Evolutionary conservation across 2,113 vertebrate genomes (phyloP).

Genomic region (Hucho hucho): DNA sequence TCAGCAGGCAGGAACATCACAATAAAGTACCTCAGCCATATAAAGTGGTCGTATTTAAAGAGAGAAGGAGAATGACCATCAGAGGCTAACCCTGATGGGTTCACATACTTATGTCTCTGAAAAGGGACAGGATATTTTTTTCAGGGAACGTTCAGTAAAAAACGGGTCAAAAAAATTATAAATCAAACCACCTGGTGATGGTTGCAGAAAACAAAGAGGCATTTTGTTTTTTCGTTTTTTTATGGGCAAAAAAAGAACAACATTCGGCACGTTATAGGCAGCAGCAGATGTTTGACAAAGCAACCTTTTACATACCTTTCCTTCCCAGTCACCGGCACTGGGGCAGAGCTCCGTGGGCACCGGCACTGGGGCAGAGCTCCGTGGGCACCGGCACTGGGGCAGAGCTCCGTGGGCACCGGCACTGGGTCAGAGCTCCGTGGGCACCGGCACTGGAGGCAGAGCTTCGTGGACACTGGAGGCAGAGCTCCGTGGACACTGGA

Average conservation of each 20-base stretch:
- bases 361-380: conserved; percentile 9
- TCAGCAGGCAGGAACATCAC: conserved; percentile 68
- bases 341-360: conserved; percentile 37
- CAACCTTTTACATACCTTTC: conserved; percentile 55
- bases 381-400: conserved; percentile 19
- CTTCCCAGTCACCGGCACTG: too few species aligned
- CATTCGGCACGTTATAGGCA: conserved; percentile 43
- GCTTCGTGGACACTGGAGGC: conserved; percentile 36
- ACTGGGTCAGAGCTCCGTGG: conserved; percentile 30
- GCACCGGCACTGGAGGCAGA: background rate
- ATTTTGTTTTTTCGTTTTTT: conserved; percentile 49
- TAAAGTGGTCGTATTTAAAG: conserved; percentile 70
- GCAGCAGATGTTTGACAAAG: conserved; percentile 37
- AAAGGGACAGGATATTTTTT: conserved; percentile 36
- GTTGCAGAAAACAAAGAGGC: conserved; percentile 12
- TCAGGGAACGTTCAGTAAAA: conserved; percentile 39
- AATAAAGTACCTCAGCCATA: conserved; percentile 47
- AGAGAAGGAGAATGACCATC: conserved; percentile 65
- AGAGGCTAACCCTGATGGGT: conserved; percentile 44
- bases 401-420: conserved; percentile 32
- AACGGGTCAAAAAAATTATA: background rate
- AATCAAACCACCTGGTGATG: conserved; percentile 20
- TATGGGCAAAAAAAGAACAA: conserved; percentile 15
- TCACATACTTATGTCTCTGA: conserved; percentile 40
- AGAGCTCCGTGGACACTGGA: conserved; percentile 36